Evolutionary conservation across 2,797 vertebrate species (phyloP), one percentile per base, ranked within the genome.

Genomic region (Antennarius maculatus): DNA sequence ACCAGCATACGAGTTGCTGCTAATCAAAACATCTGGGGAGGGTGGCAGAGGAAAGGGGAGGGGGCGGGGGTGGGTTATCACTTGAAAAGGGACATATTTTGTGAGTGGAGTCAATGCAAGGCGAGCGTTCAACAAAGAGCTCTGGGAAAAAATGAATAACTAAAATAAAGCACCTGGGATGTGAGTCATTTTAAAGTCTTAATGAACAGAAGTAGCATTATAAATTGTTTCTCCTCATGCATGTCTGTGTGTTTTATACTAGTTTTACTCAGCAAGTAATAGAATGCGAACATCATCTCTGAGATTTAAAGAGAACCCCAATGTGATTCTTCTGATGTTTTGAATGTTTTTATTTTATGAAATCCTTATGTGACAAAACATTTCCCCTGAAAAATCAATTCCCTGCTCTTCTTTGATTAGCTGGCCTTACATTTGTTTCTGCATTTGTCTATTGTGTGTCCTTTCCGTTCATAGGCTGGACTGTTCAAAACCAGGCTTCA

Each of bases 381-480:
- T 94, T 89, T 91, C 87, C 88, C 86, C 89, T 86, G 88, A 77
- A 69, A 95, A 98, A 96, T 99, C 96, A 95, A 98, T 98, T 90
- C 90, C 71, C 76, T 85, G 94, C 94, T 94, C 92, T 90, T 82
- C 95, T 96, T 97, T 97, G 96, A 98, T 98, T 97, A 96, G 94
- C 92, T 90, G 95, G 92, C 88, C 93, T 94, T 94, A 90, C 94
- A 94, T 96, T 97, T 96, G 94, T 96, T 97, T 95, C 94, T 95
- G 92, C 89, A 69, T 96, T 94, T 96, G 95, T 95, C 95, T 96
- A 92, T 94, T 91, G 93, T 91, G 89, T 98, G 96, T 97, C 96
- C 96, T 99, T 99, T 97, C 93, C 94, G 83, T 92, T 96, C 94
- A 98, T 97, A 98, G 97, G 97, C 94, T 96, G 91, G 87, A 89